Evolutionary conservation across 2,797 vertebrate genomes (phyloP).

Genomic region (Propithecus perrieri): DNA sequence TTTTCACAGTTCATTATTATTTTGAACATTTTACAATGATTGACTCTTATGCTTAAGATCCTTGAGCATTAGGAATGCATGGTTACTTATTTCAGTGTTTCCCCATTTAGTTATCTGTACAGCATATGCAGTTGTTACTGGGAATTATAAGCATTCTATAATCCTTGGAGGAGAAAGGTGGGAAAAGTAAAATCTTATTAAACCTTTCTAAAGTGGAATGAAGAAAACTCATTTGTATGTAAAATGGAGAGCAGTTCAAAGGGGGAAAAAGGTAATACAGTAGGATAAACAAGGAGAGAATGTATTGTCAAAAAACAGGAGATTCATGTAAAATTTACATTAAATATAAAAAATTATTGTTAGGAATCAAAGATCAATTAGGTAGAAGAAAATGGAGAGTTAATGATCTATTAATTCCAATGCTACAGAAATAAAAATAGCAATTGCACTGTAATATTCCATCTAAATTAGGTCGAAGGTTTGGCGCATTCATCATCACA

Average conservation of each 20-base stretch:
- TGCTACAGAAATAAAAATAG: not conserved
- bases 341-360: not conserved
- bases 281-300: constrained; percentile 11
- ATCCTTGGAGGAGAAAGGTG: not conserved
- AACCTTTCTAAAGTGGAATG: constrained; percentile 38
- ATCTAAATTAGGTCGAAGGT: constrained; percentile 16
- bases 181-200: not conserved
- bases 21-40: constrained; percentile 47
- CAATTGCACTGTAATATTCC: not conserved
- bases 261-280: not conserved
- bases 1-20: constrained; percentile 40
- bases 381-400: not conserved
- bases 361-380: constrained; percentile 9
- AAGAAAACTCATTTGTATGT: not conserved
- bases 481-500: constrained; percentile 34
- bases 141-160: constrained; percentile 7
- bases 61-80: not conserved
- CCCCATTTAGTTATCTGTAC: not conserved
- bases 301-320: not conserved
- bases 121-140: not conserved
- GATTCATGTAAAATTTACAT: not conserved
- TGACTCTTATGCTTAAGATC: not conserved
- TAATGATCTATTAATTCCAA: constrained; percentile 3
- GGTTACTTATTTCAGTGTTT: not conserved
- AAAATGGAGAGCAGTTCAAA: not conserved